Conservation (phyloP, 1,140 invertebrate species). For the Lasioglossum albipes region DNA sequence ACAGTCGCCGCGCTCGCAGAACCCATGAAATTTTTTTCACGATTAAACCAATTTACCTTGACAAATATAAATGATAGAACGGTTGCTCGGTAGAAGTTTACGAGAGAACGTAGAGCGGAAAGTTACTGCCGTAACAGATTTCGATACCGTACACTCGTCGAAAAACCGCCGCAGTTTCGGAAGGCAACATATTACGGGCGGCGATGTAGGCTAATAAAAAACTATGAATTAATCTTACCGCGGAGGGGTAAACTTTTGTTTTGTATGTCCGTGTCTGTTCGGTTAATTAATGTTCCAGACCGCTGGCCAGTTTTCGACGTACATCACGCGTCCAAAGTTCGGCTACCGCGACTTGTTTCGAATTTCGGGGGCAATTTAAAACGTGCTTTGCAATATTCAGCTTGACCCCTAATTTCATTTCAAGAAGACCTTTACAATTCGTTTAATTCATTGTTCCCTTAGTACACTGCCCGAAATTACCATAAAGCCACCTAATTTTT, state of each 20-base stretch:
- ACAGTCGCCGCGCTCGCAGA: neutral
- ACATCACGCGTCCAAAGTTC: neutral
- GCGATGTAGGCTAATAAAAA: conserved; percentile 8
- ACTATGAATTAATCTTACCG: conserved; percentile 26
- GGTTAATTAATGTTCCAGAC: conserved; percentile 29
- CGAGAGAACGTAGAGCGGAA: neutral
- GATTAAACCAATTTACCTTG: conserved; percentile 9
- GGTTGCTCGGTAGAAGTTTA: neutral
- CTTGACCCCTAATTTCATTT: too few species aligned
- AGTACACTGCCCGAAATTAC: too few species aligned
- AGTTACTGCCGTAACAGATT: conserved; percentile 1
- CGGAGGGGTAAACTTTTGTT: neutral
- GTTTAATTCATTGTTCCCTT: too few species aligned
- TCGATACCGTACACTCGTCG: neutral
- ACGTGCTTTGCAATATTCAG: neutral
- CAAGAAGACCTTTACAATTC: too few species aligned
- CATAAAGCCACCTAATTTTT: too few species aligned
- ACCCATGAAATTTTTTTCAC: neutral
- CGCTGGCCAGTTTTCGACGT: neutral
- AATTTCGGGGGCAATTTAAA: neutral
- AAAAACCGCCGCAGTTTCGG: neutral
- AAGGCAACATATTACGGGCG: neutral
- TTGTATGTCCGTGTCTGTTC: neutral
- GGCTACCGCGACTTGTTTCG: neutral
- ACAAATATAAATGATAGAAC: conserved; percentile 9